phyloP scores from a whole-genome alignment of 1,140 invertebrate genomes.

The Ctenoplectra terminalis region DNA sequence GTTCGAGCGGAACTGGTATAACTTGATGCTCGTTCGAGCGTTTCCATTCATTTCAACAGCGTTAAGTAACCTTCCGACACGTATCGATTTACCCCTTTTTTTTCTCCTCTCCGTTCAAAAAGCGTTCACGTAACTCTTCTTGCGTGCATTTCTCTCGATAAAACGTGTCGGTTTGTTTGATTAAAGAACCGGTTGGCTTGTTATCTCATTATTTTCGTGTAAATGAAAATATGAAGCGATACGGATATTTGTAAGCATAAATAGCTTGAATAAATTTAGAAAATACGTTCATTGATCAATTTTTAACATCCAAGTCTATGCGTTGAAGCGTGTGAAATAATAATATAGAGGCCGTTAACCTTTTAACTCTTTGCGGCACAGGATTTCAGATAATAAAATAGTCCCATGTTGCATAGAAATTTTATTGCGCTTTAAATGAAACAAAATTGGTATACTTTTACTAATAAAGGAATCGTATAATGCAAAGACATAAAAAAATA shows the following conservation, averaged over 20 bases:
- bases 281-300: too few species aligned
- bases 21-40: constrained; percentile 40
- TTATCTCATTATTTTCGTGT: neutral
- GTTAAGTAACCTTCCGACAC: constrained; percentile 46
- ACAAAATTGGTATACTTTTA: too few species aligned
- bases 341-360: too few species aligned
- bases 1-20: constrained; percentile 37
- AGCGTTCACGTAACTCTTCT: constrained; percentile 5
- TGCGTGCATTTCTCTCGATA: constrained; percentile 5
- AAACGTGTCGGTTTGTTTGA: neutral
- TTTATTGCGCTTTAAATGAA: too few species aligned
- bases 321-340: too few species aligned
- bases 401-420: too few species aligned
- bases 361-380: too few species aligned
- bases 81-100: neutral
- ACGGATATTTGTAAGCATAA: neutral
- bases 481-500: too few species aligned
- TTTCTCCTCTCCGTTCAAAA: neutral
- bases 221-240: neutral
- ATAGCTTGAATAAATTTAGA: too few species aligned
- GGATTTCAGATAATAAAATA: too few species aligned
- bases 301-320: too few species aligned
- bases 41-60: constrained; percentile 18
- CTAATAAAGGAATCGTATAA: too few species aligned
- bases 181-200: neutral